phyloP scores from a whole-genome alignment of 2,113 vertebrate species.

The Malaclemys terrapin region DNA sequence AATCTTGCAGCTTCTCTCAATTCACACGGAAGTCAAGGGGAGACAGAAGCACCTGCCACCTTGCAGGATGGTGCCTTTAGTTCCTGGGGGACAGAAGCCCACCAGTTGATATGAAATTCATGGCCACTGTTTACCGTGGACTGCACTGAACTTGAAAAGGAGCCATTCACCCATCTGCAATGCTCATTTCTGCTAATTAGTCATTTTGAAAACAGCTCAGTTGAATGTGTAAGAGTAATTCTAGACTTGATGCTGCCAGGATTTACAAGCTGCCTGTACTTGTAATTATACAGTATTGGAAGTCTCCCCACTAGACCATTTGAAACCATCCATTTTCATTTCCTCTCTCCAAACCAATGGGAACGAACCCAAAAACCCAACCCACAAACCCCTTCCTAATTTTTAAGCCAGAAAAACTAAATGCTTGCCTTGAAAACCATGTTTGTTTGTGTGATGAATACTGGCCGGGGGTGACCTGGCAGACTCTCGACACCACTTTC shows the following conservation, averaged over 20 bases:
- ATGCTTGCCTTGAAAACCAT: neutral
- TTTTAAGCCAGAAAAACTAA: neutral
- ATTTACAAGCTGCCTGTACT: neutral
- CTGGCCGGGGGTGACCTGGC: neutral
- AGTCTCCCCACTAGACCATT: neutral
- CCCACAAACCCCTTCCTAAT: neutral
- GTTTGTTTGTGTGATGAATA: neutral
- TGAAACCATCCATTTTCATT: neutral
- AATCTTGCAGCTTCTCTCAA: neutral
- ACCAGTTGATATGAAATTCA: neutral
- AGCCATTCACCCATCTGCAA: neutral
- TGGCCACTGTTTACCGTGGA: neutral
- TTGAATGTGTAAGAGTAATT: neutral
- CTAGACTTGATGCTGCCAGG: neutral
- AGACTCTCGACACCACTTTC: neutral
- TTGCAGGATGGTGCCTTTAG: neutral
- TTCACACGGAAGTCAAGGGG: rapidly evolving
- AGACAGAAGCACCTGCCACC: rapidly evolving
- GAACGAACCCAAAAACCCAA: neutral
- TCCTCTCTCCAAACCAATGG: neutral
- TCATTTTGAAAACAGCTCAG: neutral
- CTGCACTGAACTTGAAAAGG: neutral
- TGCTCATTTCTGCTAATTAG: neutral
- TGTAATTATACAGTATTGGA: neutral
- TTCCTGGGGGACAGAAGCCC: neutral